A percentile compares a stretch with the other conserved stretches of the same genome.
Conservation (phyloP, 2,888 invertebrate genomes). For the Yponomeuta sedellus region DNA sequence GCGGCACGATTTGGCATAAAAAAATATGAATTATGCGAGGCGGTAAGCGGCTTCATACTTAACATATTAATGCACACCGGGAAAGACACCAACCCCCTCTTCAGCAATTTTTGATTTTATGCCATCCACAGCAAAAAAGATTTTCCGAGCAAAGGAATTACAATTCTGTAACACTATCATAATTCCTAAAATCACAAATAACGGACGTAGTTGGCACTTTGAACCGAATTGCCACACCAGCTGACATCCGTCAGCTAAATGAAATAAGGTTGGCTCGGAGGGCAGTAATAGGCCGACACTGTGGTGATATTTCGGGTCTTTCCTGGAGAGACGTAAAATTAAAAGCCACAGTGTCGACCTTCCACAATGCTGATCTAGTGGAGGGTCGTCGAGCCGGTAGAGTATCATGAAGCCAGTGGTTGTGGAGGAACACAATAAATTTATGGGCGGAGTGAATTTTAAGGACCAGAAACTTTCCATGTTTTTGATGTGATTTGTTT, state of each 20-base stretch:
- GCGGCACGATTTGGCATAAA: constrained; percentile 31
- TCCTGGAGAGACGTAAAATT: constrained; percentile 15
- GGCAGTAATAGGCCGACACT: constrained; percentile 6
- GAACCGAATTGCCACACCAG: no score
- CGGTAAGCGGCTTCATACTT: constrained; percentile 22
- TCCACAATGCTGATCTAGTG: constrained; percentile 5
- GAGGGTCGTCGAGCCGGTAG: constrained; percentile 4
- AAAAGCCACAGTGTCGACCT: constrained; percentile 13
- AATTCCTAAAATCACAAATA: constrained; percentile 18
- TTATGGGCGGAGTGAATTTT: constrained; percentile 11
- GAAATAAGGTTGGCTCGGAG: not conserved
- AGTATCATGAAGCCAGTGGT: not conserved
- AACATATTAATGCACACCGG: constrained; percentile 20
- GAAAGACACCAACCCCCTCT: constrained; percentile 17
- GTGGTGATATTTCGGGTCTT: constrained; percentile 13
- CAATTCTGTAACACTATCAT: constrained; percentile 20
- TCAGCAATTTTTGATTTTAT: no score
- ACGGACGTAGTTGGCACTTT: constrained; percentile 22
- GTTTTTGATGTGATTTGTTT: no score
- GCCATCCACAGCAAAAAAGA: no score
- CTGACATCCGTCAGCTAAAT: no score
- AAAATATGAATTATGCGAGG: constrained; percentile 31
- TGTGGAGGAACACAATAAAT: constrained; percentile 13
- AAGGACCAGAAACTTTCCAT: constrained; percentile 13
- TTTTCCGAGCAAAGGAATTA: constrained; percentile 20